Evolutionary conservation across 2,888 invertebrate genomes (phyloP), one percentile per base, ranked within the genome.

Genomic region (Tillus elongatus): DNA sequence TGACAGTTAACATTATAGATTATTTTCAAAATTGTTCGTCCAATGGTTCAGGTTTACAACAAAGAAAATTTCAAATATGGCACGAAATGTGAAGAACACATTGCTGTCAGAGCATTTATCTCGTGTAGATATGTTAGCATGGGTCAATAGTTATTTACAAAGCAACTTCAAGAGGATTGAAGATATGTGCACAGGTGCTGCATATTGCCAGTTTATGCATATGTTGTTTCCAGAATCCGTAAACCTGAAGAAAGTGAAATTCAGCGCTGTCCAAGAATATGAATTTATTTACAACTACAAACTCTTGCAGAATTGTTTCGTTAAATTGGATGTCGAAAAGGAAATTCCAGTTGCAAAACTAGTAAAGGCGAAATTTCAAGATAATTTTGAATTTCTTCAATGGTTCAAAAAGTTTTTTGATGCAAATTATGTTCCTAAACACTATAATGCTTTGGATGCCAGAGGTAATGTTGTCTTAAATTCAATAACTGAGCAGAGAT

Each of bases 201-300:
- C 95, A 9, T 99, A 99, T 66, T 97, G 97, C 64, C 97, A 97
- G 66, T 93, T 98, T 61, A 97, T 98, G 91, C 96, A 98, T 65
- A 91, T 96, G 88, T 74, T 98, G 35, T 98, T 98, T 68, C 87
- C 91, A 43, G 76, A 76, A 54, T 82, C 82, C 64, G 83, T 87
- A 45, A 84, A 82, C 43, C 73, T 96, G 69, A 97, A 95, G 69
- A 80, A 90, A 66, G 88, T 96, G 47, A 98, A 98, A 74, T 97
- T 97, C 70, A 88, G 86, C 71, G 95, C 97, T 56, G 93, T 93
- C 66, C 71, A 98, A 60, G 98, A 99, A 69, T 93, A 98, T 70
- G 98, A 99, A 70, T 96, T 91, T 66, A 96, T 99, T 72, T 91
- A 93, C 68, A 99, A 99, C 69, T 99, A 97, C 70, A 98, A 98